phyloP scores from a whole-genome alignment of 2,888 invertebrate species.

The Schizaphis graminum region DNA sequence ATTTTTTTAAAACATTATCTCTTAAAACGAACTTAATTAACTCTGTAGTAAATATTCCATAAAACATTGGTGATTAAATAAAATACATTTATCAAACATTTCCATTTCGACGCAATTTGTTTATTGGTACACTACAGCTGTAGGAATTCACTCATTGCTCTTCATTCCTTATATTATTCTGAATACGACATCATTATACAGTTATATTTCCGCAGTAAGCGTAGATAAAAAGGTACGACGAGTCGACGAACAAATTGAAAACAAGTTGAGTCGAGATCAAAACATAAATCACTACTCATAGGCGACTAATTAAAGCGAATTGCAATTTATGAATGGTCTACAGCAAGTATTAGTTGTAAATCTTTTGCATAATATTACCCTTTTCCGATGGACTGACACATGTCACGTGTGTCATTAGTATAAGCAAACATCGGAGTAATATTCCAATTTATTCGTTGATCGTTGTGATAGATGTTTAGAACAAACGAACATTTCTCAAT shows the following conservation, averaged over 20 bases:
- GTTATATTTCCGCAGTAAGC: not conserved
- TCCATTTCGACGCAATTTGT: not conserved
- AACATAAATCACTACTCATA: slow-evolving; percentile 27
- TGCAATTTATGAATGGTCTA: not conserved
- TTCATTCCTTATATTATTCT: not conserved
- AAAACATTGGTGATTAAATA: not conserved
- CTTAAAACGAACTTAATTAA: not conserved
- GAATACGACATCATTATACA: not conserved
- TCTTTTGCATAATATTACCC: not conserved
- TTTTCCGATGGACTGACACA: slow-evolving; percentile 31
- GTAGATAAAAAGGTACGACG: not conserved
- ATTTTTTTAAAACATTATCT: not conserved
- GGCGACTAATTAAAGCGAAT: not conserved
- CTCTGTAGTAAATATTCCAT: not conserved
- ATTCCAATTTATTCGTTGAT: not conserved
- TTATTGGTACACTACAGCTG: not conserved
- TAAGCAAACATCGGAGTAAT: not conserved
- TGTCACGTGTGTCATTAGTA: not conserved
- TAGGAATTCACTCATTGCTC: not conserved
- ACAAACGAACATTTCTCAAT: not conserved
- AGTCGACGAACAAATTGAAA: slow-evolving; percentile 14
- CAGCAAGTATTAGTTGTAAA: slow-evolving; percentile 31
- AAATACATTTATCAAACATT: not conserved
- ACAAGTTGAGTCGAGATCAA: not conserved
- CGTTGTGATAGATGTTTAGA: not conserved